Evolutionary conservation across 2,113 vertebrate species (phyloP).

Genomic region (Mungos mungo): DNA sequence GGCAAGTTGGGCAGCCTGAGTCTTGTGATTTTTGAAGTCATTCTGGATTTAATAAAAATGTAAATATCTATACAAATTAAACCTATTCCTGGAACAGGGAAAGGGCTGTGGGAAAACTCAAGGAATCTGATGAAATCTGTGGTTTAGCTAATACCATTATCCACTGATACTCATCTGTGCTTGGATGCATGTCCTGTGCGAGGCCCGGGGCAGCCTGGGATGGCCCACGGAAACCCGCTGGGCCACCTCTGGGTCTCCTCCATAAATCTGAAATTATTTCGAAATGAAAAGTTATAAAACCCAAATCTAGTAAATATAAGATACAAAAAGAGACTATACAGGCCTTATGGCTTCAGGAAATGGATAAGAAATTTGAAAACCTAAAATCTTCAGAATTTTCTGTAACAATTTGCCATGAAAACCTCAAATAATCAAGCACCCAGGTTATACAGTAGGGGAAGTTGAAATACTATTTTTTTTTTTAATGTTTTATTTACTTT

Average conservation of each 20-base stretch:
- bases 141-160: neutral
- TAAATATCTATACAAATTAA: neutral
- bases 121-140: neutral
- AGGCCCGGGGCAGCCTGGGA: no score
- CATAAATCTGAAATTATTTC: slow-evolving; percentile 14
- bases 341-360: neutral
- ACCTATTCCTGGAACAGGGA: neutral
- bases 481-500: no score
- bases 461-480: neutral
- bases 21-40: neutral
- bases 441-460: slow-evolving; percentile 13
- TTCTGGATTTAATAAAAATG: neutral
- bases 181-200: neutral
- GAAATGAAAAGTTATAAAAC: neutral
- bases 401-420: neutral
- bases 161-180: neutral
- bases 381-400: neutral
- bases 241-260: neutral
- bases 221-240: neutral
- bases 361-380: neutral
- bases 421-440: neutral
- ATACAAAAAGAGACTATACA: neutral
- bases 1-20: neutral
- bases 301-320: slow-evolving; percentile 18
- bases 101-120: neutral